Evolutionary conservation across 2,797 vertebrate genomes (phyloP).

Genomic region (Arnoldichthys spilopterus): DNA sequence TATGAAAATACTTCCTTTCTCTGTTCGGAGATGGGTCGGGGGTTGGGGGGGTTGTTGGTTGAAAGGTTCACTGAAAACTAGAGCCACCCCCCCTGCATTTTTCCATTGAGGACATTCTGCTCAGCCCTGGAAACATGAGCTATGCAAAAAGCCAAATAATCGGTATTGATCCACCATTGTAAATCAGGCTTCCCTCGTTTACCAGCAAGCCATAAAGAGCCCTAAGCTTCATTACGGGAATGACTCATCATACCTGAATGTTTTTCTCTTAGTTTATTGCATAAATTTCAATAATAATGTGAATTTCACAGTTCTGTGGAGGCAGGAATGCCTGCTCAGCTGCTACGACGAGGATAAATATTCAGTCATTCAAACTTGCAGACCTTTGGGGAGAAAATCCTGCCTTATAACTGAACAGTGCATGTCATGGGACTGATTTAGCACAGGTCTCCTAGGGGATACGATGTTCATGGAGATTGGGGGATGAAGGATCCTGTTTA

Average conservation of each 20-base stretch:
- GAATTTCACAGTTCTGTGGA: conserved; percentile 14
- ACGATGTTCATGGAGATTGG: not conserved
- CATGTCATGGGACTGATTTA: not conserved
- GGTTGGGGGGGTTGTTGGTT: not conserved
- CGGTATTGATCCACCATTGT: conserved; percentile 49
- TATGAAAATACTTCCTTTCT: not conserved
- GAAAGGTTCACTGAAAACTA: conserved; percentile 39
- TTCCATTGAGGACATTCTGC: conserved; percentile 8
- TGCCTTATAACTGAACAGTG: not conserved
- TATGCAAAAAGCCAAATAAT: conserved; percentile 42
- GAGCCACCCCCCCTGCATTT: not conserved
- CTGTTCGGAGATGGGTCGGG: not conserved
- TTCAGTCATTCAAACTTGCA: conserved; percentile 26
- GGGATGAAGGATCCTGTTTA: not conserved
- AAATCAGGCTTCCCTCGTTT: conserved; percentile 33
- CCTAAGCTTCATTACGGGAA: conserved; percentile 43
- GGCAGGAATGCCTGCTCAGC: conserved; percentile 17
- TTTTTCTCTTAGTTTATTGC: conserved; percentile 27
- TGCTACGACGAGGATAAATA: conserved; percentile 4
- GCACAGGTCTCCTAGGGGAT: not conserved
- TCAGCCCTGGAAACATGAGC: conserved; percentile 39
- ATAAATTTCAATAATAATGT: conserved; percentile 33
- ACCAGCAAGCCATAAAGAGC: conserved; percentile 43
- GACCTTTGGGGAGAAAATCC: not conserved
- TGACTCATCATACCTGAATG: conserved; percentile 41